phyloP scores from a whole-genome alignment of 2,113 vertebrate genomes.

The Aegithalos caudatus region DNA sequence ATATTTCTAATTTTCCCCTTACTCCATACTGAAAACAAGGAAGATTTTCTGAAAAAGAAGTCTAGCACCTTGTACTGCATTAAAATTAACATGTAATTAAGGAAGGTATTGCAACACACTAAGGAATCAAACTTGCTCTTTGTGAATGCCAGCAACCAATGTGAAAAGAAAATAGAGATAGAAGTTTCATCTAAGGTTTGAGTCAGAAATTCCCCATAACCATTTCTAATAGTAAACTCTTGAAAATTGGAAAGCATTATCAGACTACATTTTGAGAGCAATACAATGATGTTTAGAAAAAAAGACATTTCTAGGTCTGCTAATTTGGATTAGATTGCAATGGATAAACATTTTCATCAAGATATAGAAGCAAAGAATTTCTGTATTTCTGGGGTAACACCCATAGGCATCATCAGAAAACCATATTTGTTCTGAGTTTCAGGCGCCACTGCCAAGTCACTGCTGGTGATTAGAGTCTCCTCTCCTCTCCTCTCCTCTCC shows the following conservation, averaged over 20 bases:
- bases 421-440: background rate
- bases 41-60: background rate
- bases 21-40: background rate
- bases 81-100: background rate
- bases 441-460: background rate
- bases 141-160: background rate
- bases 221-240: background rate
- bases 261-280: background rate
- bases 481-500: background rate
- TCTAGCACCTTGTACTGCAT: background rate
- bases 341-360: background rate
- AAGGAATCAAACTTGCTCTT: background rate
- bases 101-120: background rate
- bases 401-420: background rate
- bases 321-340: background rate
- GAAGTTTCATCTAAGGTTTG: background rate
- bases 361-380: background rate
- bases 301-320: background rate
- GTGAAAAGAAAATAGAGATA: background rate
- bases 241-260: background rate
- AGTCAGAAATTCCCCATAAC: background rate
- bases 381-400: background rate
- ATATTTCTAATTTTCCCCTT: background rate
- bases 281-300: background rate
- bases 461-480: background rate